Base-by-base conservation (phyloP, 2,888 invertebrate species). In the Psylliodes chrysocephalus region DNA sequence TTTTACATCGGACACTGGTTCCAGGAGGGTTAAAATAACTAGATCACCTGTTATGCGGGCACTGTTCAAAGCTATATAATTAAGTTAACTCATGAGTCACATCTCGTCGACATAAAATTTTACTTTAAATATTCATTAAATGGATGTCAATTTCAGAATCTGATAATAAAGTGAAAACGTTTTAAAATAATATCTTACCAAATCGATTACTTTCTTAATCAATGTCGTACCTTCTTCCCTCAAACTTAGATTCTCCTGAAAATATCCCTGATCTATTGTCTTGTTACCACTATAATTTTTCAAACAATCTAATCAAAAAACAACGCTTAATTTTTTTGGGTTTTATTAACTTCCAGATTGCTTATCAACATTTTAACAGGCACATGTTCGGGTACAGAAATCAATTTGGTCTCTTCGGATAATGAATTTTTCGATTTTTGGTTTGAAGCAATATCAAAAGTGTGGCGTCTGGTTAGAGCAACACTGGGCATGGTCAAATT, bases 341-440 rank as follows among this genome's bases (percentile, higher is more conserved):
- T 12, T 49, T 70, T 71, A 64, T 70, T 69, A 47, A 60, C 53
- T 56, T 78, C 77, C 54, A 77, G 66, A 67, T 76, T 75, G 66
- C 73, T 69, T 22, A 78, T 71, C 60, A 73, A 75, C 53, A 69
- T 74, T 66, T 74, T 75, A 22, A 78, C 77, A 6, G 77, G 74
- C 7, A 74, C 70, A 64, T 72, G 72, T 67, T 70, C 15, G 74
- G 73, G n/a, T 38, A 66, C 66, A 3, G 44, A 64, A n/a, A 69
- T n/a, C 65, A 53, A 49, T 63, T 52, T 51, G 67, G n/a, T 67
- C 40, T 67, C 68, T 17, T 69, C 66, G 17, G n/a, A 57, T 44
- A n/a, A 15, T 33, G 22, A 44, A 17, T 52, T 65, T 53, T 70
- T 67, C 7, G 47, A 22, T 57, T 49, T 33, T 18, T 64, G 53